Conservation (phyloP, 1,140 invertebrate species). For the Diploscapter pachys region DNA sequence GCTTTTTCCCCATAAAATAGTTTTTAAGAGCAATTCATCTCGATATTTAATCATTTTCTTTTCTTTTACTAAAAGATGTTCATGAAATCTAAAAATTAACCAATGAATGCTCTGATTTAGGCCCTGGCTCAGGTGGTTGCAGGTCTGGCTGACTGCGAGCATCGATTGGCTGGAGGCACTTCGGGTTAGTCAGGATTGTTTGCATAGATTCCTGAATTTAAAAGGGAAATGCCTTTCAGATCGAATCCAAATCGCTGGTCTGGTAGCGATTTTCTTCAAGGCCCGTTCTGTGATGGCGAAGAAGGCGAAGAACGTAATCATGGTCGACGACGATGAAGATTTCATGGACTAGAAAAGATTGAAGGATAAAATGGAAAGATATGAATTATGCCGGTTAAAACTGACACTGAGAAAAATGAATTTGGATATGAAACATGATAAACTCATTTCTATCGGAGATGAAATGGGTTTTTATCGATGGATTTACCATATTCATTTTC, state of each 20-base stretch:
- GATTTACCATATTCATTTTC: too few species aligned
- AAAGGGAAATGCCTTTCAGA: neutral
- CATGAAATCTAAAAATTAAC: too few species aligned
- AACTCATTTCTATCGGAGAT: too few species aligned
- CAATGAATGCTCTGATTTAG: neutral
- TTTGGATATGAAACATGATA: too few species aligned
- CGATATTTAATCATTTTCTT: neutral
- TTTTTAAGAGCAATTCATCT: too few species aligned
- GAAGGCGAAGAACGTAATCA: neutral
- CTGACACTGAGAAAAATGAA: too few species aligned
- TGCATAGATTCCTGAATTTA: neutral
- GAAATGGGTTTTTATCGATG: too few species aligned
- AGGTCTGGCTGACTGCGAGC: slow-evolving; percentile 18
- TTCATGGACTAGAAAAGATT: too few species aligned
- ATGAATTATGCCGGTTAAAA: too few species aligned
- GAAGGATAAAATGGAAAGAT: too few species aligned
- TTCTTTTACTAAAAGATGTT: neutral
- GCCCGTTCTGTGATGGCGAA: slow-evolving; percentile 15
- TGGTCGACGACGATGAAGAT: too few species aligned
- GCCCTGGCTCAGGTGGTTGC: neutral
- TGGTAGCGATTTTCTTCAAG: slow-evolving; percentile 22
- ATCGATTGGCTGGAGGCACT: slow-evolving; percentile 8
- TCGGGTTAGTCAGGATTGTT: slow-evolving; percentile 1
- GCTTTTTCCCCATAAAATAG: too few species aligned
- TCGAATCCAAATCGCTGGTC: slow-evolving; percentile 14